Conservation (phyloP, 2,888 invertebrate genomes). For the Cataglyphis albicans region DNA sequence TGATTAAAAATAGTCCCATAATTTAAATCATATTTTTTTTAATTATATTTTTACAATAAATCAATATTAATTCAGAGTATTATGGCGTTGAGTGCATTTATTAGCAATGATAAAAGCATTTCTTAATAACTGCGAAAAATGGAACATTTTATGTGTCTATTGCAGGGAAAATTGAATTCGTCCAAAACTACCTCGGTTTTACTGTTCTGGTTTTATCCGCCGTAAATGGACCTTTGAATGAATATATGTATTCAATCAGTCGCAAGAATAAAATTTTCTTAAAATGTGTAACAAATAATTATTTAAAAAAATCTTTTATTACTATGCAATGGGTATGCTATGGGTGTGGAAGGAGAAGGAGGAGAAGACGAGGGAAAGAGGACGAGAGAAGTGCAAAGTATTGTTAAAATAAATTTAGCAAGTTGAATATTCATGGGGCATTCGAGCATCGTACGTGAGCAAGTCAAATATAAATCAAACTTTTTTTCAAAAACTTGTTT, state of each 20-base stretch:
- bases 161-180: slow-evolving; percentile 18
- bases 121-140: slow-evolving; percentile 1
- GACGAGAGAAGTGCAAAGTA: no score
- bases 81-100: neutral
- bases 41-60: neutral
- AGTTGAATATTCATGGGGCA: slow-evolving; percentile 19
- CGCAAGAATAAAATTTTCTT: neutral
- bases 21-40: neutral
- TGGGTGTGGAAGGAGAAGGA: neutral
- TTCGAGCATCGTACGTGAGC: neutral
- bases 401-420: neutral
- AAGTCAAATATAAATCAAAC: no score
- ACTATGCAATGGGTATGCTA: neutral
- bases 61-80: neutral
- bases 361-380: neutral
- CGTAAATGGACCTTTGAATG: slow-evolving; percentile 10
- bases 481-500: no score
- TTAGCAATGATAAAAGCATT: neutral
- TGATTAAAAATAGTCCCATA: neutral
- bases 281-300: neutral
- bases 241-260: slow-evolving; percentile 6
- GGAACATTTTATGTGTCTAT: slow-evolving; percentile 7
- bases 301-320: neutral
- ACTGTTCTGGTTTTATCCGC: neutral
- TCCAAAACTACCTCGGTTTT: neutral